phyloP scores from a whole-genome alignment of 2,113 vertebrate species.

The Zeus faber region DNA sequence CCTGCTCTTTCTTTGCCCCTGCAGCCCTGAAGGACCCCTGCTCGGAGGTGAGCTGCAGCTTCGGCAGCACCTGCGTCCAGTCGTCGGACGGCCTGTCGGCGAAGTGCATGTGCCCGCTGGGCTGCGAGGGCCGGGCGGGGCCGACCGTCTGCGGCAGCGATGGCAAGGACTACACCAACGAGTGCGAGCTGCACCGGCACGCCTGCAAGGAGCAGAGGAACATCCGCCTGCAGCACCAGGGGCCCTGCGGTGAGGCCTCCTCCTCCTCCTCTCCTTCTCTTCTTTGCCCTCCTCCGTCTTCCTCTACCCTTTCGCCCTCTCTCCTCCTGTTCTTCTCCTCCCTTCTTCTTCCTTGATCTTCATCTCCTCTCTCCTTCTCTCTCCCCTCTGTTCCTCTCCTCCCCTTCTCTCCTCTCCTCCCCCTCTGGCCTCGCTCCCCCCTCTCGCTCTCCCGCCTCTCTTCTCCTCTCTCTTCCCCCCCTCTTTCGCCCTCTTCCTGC shows the following conservation, averaged over 20 bases:
- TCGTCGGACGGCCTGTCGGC: constrained; percentile 82
- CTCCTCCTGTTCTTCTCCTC: background rate
- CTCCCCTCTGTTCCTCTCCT: no score
- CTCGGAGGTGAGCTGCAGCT: constrained; percentile 85
- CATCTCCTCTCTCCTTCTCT: background rate
- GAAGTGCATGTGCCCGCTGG: constrained; percentile 85
- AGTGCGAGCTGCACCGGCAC: constrained; percentile 84
- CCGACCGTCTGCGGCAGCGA: constrained; percentile 87
- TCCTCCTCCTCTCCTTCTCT: background rate
- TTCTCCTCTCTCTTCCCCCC: background rate
- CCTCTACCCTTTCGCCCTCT: background rate
- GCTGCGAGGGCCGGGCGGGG: constrained; percentile 69
- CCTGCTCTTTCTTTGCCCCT: constrained; percentile 11
- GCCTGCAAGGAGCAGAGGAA: constrained; percentile 88
- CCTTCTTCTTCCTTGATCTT: background rate
- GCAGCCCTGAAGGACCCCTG: constrained; percentile 91
- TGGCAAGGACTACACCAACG: constrained; percentile 84
- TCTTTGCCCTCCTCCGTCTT: no score
- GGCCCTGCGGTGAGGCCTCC: constrained; percentile 83
- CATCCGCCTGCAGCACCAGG: constrained; percentile 82
- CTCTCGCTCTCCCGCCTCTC: background rate
- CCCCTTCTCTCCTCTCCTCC: background rate
- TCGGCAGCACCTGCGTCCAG: constrained; percentile 89
- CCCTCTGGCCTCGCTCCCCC: background rate
- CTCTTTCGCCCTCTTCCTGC: background rate